phyloP scores from a whole-genome alignment of 2,797 vertebrate genomes.

The Parauchenoglanis punctatus region DNA sequence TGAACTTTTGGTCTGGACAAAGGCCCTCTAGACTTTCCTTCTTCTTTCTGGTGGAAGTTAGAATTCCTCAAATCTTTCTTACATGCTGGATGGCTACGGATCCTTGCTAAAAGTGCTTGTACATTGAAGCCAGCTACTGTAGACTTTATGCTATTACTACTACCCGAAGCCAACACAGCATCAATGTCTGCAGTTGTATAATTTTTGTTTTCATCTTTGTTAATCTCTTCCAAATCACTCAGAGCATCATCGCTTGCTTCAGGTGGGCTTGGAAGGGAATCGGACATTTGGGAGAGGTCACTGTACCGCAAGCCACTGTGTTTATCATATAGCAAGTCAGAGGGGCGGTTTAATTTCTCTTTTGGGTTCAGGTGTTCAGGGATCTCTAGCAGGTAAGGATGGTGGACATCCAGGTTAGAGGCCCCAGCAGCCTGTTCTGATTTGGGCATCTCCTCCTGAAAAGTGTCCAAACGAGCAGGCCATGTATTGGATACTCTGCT shows the following conservation, averaged over 20 bases:
- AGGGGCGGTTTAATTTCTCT: slow-evolving; percentile 49
- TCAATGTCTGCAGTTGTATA: slow-evolving; percentile 49
- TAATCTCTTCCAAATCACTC: slow-evolving; percentile 69
- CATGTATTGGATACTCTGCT: slow-evolving; percentile 61
- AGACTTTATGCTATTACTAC: slow-evolving; percentile 52
- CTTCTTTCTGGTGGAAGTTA: slow-evolving; percentile 31
- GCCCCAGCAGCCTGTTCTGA: slow-evolving; percentile 66
- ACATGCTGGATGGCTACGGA: slow-evolving; percentile 47
- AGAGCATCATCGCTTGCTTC: slow-evolving; percentile 74
- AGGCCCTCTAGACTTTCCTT: slow-evolving; percentile 16
- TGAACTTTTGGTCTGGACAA: slow-evolving; percentile 33
- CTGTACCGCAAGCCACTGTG: slow-evolving; percentile 79
- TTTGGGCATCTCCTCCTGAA: slow-evolving; percentile 58
- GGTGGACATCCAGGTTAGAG: slow-evolving; percentile 72
- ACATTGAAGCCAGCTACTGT: slow-evolving; percentile 51
- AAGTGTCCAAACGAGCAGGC: slow-evolving; percentile 57
- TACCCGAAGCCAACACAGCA: slow-evolving; percentile 59
- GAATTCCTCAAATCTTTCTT: slow-evolving; percentile 40
- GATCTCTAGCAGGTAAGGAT: slow-evolving; percentile 72
- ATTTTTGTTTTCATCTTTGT: slow-evolving; percentile 46
- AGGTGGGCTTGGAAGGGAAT: slow-evolving; percentile 72
- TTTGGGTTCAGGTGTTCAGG: slow-evolving; percentile 62
- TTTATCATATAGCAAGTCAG: slow-evolving; percentile 72
- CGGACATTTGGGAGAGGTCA: slow-evolving; percentile 73
- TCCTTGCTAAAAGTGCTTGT: slow-evolving; percentile 52